A percentile compares a stretch with the other conserved stretches of the same genome.
Evolutionary conservation across 2,113 vertebrate species (phyloP).

Genomic region (Elachura formosa): DNA sequence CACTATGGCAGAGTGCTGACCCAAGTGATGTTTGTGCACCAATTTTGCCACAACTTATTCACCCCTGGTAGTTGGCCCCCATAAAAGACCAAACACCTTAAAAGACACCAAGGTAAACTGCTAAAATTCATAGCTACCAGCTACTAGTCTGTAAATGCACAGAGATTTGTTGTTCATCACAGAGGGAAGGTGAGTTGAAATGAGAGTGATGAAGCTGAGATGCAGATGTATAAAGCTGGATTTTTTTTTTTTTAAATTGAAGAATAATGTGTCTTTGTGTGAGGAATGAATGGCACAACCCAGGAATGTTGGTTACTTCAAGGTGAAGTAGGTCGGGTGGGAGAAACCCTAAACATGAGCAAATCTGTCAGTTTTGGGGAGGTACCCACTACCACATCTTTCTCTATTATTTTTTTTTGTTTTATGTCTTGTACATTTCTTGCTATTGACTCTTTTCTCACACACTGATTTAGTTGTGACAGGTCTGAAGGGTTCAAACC

Average conservation of each 20-base stretch:
- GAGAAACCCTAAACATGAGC: not conserved
- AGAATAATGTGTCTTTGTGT: not conserved
- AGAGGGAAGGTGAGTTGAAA: not conserved
- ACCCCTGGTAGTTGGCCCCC: not conserved
- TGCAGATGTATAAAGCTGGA: not conserved
- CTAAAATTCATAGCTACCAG: not conserved
- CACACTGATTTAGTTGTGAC: not conserved
- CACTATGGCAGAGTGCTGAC: not conserved
- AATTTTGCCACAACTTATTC: not conserved
- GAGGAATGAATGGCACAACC: not conserved
- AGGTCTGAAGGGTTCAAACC: not conserved
- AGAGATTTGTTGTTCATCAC: not conserved
- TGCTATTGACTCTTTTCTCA: not conserved
- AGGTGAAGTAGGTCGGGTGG: not conserved
- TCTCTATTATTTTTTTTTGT: not conserved
- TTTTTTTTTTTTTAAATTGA: not conserved
- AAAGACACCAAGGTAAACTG: not conserved
- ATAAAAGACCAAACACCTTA: not conserved
- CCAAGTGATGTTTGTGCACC: not conserved
- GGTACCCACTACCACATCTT: not conserved
- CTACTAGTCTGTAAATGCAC: not conserved
- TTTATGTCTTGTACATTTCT: not conserved
- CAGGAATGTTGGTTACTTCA: not conserved
- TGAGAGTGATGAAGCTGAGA: not conserved
- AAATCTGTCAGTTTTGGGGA: not conserved